Conservation (phyloP, 2,888 invertebrate genomes). For the Apamea sordens region DNA sequence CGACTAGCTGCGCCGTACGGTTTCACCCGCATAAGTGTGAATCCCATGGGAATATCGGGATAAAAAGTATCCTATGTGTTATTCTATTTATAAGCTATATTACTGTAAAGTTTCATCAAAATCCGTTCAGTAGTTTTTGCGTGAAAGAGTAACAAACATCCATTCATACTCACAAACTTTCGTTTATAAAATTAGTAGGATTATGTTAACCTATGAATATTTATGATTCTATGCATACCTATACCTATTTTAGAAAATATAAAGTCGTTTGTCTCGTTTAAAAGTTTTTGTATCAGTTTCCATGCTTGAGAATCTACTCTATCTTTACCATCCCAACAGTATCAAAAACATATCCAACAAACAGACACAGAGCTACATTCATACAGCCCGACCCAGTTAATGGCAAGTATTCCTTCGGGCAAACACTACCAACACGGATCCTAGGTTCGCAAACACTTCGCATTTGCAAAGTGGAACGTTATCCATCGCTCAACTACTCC, state of each 20-base stretch:
- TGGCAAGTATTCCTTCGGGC: conserved; percentile 64
- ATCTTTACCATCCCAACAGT: background rate
- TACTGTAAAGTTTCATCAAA: too few relatives aligned
- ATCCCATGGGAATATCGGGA: too few relatives aligned
- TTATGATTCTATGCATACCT: background rate
- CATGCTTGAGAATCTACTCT: too few relatives aligned
- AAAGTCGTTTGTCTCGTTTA: background rate
- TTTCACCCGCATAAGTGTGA: too few relatives aligned
- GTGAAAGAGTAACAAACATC: too few relatives aligned
- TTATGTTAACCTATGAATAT: background rate
- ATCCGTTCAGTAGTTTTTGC: too few relatives aligned
- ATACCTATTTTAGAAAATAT: background rate
- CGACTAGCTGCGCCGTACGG: too few relatives aligned
- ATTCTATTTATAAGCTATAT: too few relatives aligned
- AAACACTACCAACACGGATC: conserved; percentile 50
- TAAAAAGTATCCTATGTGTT: too few relatives aligned
- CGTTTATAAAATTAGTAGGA: too few relatives aligned
- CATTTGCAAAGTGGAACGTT: conserved; percentile 58
- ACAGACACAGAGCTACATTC: conserved; percentile 31
- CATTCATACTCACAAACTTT: too few relatives aligned
- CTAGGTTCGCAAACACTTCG: conserved; percentile 53
- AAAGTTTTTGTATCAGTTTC: background rate
- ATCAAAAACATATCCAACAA: conserved; percentile 27
- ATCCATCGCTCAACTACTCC: conserved; percentile 50
- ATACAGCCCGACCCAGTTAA: conserved; percentile 46